Evolutionary conservation across 2,797 vertebrate genomes (phyloP).

Genomic region (Anguilla marmorata): DNA sequence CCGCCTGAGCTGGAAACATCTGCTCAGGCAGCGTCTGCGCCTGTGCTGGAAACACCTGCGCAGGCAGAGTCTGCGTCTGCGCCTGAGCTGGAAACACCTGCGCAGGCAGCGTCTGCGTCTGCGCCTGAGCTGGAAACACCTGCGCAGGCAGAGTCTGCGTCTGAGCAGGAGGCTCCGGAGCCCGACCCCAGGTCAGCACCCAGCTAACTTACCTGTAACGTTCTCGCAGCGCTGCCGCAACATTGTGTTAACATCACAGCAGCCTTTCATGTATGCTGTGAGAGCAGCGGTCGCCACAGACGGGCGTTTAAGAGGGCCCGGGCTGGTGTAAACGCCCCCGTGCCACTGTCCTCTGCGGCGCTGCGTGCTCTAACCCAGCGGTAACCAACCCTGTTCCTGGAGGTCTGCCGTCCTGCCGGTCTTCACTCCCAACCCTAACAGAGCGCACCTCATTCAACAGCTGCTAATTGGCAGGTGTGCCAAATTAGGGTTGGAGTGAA

Average conservation of each 20-base stretch:
- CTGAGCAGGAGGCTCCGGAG: slow-evolving; percentile 34
- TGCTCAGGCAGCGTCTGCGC: background rate
- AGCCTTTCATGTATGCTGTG: background rate
- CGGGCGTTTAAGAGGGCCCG: no score
- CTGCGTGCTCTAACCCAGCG: background rate
- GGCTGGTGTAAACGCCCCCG: background rate
- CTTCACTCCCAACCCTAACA: background rate
- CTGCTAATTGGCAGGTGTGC: background rate
- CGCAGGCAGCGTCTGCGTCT: background rate
- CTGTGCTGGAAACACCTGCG: background rate
- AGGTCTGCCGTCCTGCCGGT: no score
- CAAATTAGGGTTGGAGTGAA: background rate
- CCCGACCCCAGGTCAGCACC: slow-evolving; percentile 64
- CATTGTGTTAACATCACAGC: background rate
- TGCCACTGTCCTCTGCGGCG: background rate
- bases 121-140: background rate
- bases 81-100: background rate
- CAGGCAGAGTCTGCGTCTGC: background rate
- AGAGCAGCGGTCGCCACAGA: background rate
- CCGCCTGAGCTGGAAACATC: background rate
- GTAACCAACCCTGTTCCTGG: background rate
- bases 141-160: background rate
- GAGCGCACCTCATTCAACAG: no score
- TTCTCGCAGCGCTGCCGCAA: background rate
- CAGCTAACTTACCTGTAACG: background rate